Evolutionary conservation across 2,888 invertebrate species (phyloP), one percentile per base, ranked within the genome.

Genomic region (Sphaerophoria rueppellii): DNA sequence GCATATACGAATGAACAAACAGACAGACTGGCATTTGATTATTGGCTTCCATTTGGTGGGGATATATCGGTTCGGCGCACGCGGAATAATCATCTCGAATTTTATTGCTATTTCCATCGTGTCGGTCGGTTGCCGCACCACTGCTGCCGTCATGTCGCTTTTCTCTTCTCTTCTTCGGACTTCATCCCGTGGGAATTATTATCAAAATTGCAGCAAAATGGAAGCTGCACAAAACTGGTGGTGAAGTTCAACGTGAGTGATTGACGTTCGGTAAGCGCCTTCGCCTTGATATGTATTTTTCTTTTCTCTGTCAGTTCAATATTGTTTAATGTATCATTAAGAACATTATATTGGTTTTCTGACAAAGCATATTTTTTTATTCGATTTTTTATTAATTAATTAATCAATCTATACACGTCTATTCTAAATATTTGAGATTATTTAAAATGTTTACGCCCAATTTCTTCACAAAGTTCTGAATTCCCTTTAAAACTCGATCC

Each of bases 11-110:
- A n/a, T n/a, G n/a, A n/a, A n/a, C n/a, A n/a, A n/a, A n/a, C 86
- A 82, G 83, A 79, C 78, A 80, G 87, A 88, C 91, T 91, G 91
- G 90, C 91, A 91, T 91, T 91, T 91, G 91, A 91, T 91, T 91
- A 91, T 91, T 91, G 91, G 91, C 91, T 91, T 90, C 91, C 91
- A 91, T 90, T 91, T 73, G 81, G 72, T 81, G 81, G 70, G 76
- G 81, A 85, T 70, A 70, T 85, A 85, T 85, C 85, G 85, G 85
- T 77, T 76, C 73, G 76, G 76, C 85, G 85, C 85, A 85, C 75
- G 85, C 81, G 76, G 57, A 70, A 81, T 83, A 83, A 76, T 80
- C 80, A 79, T 67, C 71, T 63, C 61, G n/a, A 43, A 57, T 61
- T 50, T 46, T 57, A 34, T 55, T 43, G 32, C 55, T 43, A n/a